A percentile compares a stretch with the other conserved stretches of the same genome.
phyloP scores from a whole-genome alignment of 2,888 invertebrate genomes.

The Trichopria drosophilae region DNA sequence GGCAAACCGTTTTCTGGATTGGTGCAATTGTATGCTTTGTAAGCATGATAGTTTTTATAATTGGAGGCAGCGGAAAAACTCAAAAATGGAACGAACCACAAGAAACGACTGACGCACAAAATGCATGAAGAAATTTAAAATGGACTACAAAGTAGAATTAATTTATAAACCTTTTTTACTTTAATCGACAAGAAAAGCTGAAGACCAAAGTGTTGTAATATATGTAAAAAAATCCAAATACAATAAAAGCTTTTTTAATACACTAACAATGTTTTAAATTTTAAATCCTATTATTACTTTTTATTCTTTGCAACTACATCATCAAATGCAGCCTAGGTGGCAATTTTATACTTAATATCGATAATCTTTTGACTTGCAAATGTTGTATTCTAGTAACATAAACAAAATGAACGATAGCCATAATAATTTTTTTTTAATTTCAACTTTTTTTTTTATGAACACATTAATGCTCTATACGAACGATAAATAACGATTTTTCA shows the following conservation, averaged over 20 bases:
- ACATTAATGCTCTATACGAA: too few relatives aligned
- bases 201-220: neutral
- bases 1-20: slow-evolving; percentile 56
- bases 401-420: too few relatives aligned
- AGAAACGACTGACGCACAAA: neutral
- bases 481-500: too few relatives aligned
- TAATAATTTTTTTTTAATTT: slow-evolving; percentile 4
- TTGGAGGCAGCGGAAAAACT: slow-evolving; percentile 54
- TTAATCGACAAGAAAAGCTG: too few relatives aligned
- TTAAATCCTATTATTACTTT: too few relatives aligned
- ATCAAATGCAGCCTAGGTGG: too few relatives aligned
- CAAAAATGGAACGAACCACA: slow-evolving; percentile 55
- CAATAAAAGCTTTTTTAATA: neutral
- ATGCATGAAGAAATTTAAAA: neutral
- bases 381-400: too few relatives aligned
- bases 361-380: too few relatives aligned
- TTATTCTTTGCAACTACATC: too few relatives aligned
- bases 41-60: slow-evolving; percentile 53
- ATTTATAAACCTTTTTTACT: too few relatives aligned
- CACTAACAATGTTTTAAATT: slow-evolving; percentile 9
- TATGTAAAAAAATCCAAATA: neutral
- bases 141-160: neutral
- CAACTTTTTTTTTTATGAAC: neutral
- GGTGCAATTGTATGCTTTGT: slow-evolving; percentile 50
- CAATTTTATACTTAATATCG: too few relatives aligned